phyloP scores from a whole-genome alignment of 2,888 invertebrate genomes.

The Esperia sulphurella region DNA sequence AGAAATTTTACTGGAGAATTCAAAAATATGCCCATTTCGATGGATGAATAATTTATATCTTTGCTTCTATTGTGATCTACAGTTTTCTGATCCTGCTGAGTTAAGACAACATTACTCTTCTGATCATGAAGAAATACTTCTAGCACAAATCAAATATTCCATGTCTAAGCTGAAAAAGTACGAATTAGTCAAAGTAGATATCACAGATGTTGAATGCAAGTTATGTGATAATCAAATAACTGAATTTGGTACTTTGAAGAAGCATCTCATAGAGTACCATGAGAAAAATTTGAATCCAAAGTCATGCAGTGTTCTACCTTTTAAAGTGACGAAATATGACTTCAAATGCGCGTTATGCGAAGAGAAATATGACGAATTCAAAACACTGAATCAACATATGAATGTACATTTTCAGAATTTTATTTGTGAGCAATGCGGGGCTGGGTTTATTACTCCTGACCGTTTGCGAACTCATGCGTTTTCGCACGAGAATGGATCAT shows the following conservation, averaged over 20 bases:
- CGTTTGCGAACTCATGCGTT: slow-evolving; percentile 55
- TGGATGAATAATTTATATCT: slow-evolving; percentile 62
- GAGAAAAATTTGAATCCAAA: slow-evolving; percentile 40
- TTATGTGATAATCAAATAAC: slow-evolving; percentile 40
- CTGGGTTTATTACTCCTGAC: slow-evolving; percentile 62
- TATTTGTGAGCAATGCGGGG: slow-evolving; percentile 66
- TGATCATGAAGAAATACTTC: slow-evolving; percentile 31
- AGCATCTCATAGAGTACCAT: slow-evolving; percentile 49
- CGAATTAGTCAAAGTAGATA: slow-evolving; percentile 60
- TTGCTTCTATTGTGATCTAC: slow-evolving; percentile 59
- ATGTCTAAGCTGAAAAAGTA: slow-evolving; percentile 50
- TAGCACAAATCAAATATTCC: slow-evolving; percentile 35
- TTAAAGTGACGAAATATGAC: slow-evolving; percentile 41
- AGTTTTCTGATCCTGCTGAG: slow-evolving; percentile 45
- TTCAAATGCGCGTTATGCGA: slow-evolving; percentile 55
- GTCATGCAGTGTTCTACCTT: slow-evolving; percentile 52
- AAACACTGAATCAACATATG: slow-evolving; percentile 68
- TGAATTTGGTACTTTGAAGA: slow-evolving; percentile 41
- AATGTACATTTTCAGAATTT: slow-evolving; percentile 67
- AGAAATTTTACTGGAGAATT: slow-evolving; percentile 43
- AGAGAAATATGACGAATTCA: slow-evolving; percentile 51
- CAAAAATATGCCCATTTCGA: slow-evolving; percentile 61
- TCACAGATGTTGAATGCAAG: slow-evolving; percentile 51
- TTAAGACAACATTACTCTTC: slow-evolving; percentile 40
- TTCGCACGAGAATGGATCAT: slow-evolving; percentile 56